Evolutionary conservation across 1,140 invertebrate genomes (phyloP), one percentile per base, ranked within the genome.

Genomic region (Solenopsis fugax): DNA sequence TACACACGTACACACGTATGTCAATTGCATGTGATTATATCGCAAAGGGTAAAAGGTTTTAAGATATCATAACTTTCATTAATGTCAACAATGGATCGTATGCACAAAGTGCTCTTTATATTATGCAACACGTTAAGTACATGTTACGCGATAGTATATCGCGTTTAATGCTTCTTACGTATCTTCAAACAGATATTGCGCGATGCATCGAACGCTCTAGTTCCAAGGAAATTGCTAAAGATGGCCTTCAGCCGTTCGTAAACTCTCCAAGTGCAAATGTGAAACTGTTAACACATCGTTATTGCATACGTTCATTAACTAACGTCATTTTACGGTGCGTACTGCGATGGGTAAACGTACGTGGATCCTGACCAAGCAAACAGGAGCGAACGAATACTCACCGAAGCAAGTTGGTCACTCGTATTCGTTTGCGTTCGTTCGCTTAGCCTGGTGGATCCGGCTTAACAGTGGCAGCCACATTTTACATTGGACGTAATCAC

Each of bases 121-220:
- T 82, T 69, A 54, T n/a, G 13, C 21, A 50, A 69, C 29, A 50
- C 7, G 34, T 45, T 69, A 54, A 72, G 41, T 34, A 84, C 29
- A 52, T 29, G 10, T 60, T 54, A 16, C 12, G 9, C 54, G 69
- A 50, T 82, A 82, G n/a, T 34, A 16, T 21, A 48, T 50, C 24
- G 29, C 24, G 18, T 84, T 60, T 84, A 75, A 84, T 24, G 54
- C 69, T 84, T 69, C 62, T 81, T 73, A 60, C 29, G 2, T 60
- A 37, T 60, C 67, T 73, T 72, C 18, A 60, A 73, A 82, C 41
- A 82, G 67, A 82, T 82, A 56, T 50, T 48, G 7, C 41, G 54
- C 41, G 18, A 50, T 24, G 18, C 64, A 58, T 72, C 21, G 50
- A 71, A 71, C 24, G 80, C 24, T 82, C 67, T n/a, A 82, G 18